Percentiles rank a stretch among this genome's conserved stretches.
Conservation (phyloP, 1,140 invertebrate species). For the Pentalonia nigronervosa region DNA sequence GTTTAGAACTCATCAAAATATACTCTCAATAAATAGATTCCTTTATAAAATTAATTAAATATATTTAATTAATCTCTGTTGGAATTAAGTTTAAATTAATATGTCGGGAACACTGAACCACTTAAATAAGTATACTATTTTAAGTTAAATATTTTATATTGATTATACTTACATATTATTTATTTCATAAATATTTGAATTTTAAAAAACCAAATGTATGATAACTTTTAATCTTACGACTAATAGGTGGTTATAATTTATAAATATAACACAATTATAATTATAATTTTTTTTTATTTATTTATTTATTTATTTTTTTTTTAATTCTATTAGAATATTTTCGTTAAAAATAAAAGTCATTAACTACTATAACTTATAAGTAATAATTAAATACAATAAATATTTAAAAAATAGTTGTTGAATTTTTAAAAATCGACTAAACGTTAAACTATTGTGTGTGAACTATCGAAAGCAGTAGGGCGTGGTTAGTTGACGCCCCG, state of each 20-base stretch:
- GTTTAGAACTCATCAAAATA: not conserved
- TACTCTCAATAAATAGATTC: not conserved
- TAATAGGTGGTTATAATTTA: not conserved
- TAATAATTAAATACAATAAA: not conserved
- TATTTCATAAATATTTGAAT: too few relatives aligned
- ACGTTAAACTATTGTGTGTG: not conserved
- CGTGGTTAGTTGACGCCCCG: conserved; percentile 51
- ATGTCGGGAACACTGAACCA: not conserved
- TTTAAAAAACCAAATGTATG: not conserved
- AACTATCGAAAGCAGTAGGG: not conserved
- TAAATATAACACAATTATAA: not conserved
- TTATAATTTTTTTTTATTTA: too few relatives aligned
- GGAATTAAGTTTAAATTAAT: not conserved
- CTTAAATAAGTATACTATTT: not conserved
- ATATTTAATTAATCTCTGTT: too few relatives aligned
- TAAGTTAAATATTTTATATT: not conserved
- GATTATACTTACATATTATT: not conserved
- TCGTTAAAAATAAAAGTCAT: not conserved
- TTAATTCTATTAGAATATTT: not conserved
- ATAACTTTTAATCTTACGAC: not conserved
- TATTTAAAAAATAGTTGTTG: not conserved
- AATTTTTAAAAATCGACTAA: conserved; percentile 4
- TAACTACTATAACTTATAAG: not conserved
- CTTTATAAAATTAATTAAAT: not conserved
- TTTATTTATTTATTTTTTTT: too few relatives aligned